phyloP scores from a whole-genome alignment of 2,113 vertebrate species.

The Diadophis punctatus region DNA sequence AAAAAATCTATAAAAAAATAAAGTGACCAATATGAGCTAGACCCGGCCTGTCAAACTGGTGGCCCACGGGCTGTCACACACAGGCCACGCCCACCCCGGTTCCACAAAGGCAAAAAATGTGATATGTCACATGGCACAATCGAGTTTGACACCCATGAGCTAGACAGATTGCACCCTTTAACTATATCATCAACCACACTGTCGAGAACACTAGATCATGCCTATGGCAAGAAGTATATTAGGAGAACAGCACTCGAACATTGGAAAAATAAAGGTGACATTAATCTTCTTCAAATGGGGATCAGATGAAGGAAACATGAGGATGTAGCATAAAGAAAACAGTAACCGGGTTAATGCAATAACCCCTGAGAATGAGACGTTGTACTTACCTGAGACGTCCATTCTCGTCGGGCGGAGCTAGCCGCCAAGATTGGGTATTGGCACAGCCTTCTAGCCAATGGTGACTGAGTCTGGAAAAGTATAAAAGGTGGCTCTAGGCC shows the following conservation, averaged over 20 bases:
- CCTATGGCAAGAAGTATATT: not conserved
- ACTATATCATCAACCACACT: not conserved
- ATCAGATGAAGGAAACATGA: not conserved
- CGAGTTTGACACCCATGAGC: not conserved
- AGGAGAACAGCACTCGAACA: not conserved
- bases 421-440: too few relatives aligned
- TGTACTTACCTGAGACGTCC: too few relatives aligned
- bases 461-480: too few relatives aligned
- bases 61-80: fast-evolving
- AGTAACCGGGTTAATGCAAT: not conserved
- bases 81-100: too few relatives aligned
- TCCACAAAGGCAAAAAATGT: too few relatives aligned
- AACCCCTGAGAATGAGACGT: not conserved
- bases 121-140: too few relatives aligned
- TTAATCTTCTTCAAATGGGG: not conserved
- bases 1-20: not conserved
- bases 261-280: not conserved
- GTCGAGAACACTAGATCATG: not conserved
- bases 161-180: not conserved
- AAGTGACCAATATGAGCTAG: not conserved
- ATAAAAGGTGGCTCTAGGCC: too few relatives aligned
- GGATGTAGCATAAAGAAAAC: not conserved
- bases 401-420: too few relatives aligned
- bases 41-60: too few relatives aligned
- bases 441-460: too few relatives aligned